Evolutionary conservation across 1,140 invertebrate genomes (phyloP).

Genomic region (Caenorhabditis tropicalis): DNA sequence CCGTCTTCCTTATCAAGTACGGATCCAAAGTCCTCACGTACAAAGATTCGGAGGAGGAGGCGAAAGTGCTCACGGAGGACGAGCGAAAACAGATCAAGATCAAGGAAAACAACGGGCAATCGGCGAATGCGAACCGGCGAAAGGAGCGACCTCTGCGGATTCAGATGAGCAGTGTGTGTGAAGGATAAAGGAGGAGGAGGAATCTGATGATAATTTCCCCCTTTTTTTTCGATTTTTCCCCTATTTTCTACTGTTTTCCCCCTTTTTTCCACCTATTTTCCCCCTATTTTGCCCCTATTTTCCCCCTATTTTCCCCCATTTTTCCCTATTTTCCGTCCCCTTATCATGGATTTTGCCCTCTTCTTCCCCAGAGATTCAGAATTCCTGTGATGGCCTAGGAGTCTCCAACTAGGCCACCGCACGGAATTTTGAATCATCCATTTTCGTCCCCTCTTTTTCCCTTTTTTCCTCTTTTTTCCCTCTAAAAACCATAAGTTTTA

Average conservation of each 20-base stretch:
- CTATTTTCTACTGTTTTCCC: too few relatives aligned
- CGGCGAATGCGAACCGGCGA: constrained; percentile 12
- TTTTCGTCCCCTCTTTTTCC: too few relatives aligned
- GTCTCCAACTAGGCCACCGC: too few relatives aligned
- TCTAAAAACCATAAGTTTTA: too few relatives aligned
- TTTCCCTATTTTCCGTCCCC: not conserved
- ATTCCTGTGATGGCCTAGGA: too few relatives aligned
- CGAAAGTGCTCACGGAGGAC: constrained; percentile 46
- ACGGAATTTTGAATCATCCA: too few relatives aligned
- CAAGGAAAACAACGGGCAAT: constrained; percentile 14
- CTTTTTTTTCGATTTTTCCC: not conserved
- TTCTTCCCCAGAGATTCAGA: too few relatives aligned
- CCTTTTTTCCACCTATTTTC: too few relatives aligned
- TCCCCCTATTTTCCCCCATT: not conserved
- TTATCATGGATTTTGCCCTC: too few relatives aligned
- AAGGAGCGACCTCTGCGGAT: constrained; percentile 53
- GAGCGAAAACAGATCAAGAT: constrained; percentile 53
- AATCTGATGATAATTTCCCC: not conserved
- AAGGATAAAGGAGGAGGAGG: not conserved
- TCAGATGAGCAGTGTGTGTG: constrained; percentile 52
- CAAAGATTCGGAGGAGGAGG: constrained; percentile 48
- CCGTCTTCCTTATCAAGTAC: constrained; percentile 29
- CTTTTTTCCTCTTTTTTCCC: too few relatives aligned
- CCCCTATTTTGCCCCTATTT: too few relatives aligned
- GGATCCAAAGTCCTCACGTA: constrained; percentile 48